Evolutionary conservation across 2,888 invertebrate species (phyloP), one percentile per base, ranked within the genome.

Genomic region (Drosophila infuscata): DNA sequence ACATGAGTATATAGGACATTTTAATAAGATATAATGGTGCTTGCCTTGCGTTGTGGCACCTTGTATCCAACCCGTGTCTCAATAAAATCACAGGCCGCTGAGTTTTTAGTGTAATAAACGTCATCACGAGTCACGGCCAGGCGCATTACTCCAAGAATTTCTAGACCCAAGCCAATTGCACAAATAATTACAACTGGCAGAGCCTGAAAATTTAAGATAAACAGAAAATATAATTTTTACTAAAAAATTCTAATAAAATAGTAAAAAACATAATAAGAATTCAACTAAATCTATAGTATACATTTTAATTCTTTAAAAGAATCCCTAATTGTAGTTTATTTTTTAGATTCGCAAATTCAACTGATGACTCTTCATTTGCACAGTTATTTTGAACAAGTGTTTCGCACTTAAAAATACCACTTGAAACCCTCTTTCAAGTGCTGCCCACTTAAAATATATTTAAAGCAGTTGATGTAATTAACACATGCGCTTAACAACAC

Each of bases 51-150:
- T 15, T 66, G 33, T 0, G 64, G 72, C 1, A 62, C 65, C 3
- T 70, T 53, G 66, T 89, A 85, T 6, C 91, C 90, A 0, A 3
- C 9, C 15, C 91, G 81, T 0, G 88, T 90, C 49, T 91, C 91
- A 0, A 90, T 29, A 32, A 36, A 33, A 7, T 91, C 91, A 25
- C 67, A 79, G 29, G 66, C 33, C 6, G 78, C 78, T 0, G 70
- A 38, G 11, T 61, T 38, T 35, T 70, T 85, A 2, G 83, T 75
- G 49, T 69, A 92, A 79, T 70, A 82, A 4, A 91, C 85, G 68
- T 92, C 92, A 66, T 90, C 88, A 0, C 91, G 83, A 0, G 85
- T 90, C 3, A 77, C 6, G 0, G 80, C 82, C 5, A 79, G 3
- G 0, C 80, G 69, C 17, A 82, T 25, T n/a, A 63, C 57, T 6